Conservation (phyloP, 2,797 vertebrate genomes). For the Muraenolepis orangiensis region DNA sequence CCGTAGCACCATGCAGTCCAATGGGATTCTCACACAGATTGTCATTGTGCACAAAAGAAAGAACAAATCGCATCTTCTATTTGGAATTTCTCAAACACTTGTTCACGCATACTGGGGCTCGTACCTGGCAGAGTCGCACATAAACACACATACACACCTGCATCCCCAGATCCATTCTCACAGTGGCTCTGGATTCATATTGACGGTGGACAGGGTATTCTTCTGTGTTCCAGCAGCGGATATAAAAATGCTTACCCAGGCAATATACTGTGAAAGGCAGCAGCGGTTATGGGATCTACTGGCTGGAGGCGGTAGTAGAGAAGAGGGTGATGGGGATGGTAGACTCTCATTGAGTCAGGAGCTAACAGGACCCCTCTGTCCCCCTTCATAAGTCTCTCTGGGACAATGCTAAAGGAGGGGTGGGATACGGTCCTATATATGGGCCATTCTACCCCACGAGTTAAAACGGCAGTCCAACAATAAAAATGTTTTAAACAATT, state of each 20-base stretch:
- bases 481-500: too few species aligned
- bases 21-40: not conserved
- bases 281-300: not conserved
- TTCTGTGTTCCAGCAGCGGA: conserved; percentile 32
- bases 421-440: not conserved
- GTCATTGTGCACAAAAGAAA: not conserved
- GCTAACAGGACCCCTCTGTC: conserved; percentile 47
- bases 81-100: not conserved
- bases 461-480: too few species aligned
- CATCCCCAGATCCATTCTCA: not conserved
- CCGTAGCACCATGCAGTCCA: conserved; percentile 3
- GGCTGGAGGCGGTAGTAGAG: conserved; percentile 1
- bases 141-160: not conserved
- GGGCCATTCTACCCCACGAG: too few species aligned
- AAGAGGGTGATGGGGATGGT: conserved; percentile 1
- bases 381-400: conserved; percentile 35
- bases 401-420: conserved; percentile 9
- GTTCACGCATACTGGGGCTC: not conserved
- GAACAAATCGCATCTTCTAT: not conserved
- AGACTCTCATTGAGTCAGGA: conserved; percentile 46
- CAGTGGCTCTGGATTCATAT: conserved; percentile 3
- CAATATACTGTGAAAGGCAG: conserved; percentile 33
- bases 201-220: conserved; percentile 29
- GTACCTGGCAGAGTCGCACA: not conserved
- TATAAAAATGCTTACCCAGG: conserved; percentile 52